These are phyloP conservation scores for Cathartes aura DNA, from an alignment of 2,113 vertebrate genomes.

Conservation along the genomic window DNA sequence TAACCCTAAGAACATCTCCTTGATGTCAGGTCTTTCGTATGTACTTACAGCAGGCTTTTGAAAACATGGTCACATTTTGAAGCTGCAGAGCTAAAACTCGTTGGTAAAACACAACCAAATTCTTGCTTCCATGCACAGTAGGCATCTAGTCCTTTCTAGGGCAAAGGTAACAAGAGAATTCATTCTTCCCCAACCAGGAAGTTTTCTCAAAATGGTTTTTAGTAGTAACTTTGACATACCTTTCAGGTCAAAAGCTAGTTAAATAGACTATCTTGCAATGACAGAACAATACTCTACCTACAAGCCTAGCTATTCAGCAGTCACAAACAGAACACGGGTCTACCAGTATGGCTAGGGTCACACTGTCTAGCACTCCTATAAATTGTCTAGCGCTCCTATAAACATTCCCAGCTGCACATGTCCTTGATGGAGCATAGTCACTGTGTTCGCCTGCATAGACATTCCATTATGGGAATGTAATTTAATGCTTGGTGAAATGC, in stretches of 20 bases:
- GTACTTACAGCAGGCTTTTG: not conserved
- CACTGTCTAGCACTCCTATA: not conserved
- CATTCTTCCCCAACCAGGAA: not conserved
- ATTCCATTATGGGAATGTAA: not conserved
- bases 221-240: not conserved
- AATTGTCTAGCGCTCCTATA: not conserved
- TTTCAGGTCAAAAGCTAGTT: not conserved
- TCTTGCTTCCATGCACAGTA: not conserved
- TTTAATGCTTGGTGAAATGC: rapidly evolving
- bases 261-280: not conserved
- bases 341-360: not conserved
- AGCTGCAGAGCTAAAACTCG: not conserved
- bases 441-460: not conserved
- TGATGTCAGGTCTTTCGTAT: rapidly evolving
- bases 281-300: not conserved
- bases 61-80: not conserved
- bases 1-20: not conserved
- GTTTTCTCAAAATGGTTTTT: not conserved
- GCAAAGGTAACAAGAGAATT: not conserved
- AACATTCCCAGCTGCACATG: rapidly evolving
- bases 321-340: not conserved
- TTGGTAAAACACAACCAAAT: not conserved
- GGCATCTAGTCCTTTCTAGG: not conserved
- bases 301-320: not conserved
- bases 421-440: not conserved